Percentiles rank a stretch among this genome's conserved stretches.
These are phyloP conservation scores for Siniperca chuatsi DNA, from an alignment of 2,113 vertebrate species.

Conservation along the genomic window DNA sequence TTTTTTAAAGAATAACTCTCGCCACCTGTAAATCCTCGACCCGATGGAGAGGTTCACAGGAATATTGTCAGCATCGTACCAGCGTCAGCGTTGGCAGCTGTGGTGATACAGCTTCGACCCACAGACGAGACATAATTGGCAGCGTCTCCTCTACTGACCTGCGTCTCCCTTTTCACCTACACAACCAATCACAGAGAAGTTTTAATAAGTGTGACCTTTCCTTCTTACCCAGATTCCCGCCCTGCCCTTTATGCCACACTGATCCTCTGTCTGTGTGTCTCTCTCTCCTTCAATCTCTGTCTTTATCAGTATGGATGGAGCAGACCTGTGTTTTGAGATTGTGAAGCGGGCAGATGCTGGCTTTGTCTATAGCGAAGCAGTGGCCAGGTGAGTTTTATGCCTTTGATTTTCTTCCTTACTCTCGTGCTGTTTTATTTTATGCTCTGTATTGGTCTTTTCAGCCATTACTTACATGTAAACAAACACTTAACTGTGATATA, in stretches of 20 bases:
- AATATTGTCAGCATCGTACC: background rate
- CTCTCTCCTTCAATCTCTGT: background rate
- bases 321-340: constrained; percentile 95
- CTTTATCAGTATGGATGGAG: constrained; percentile 92
- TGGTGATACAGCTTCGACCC: background rate
- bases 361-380: constrained; percentile 97
- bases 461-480: background rate
- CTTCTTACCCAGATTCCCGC: background rate
- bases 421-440: background rate
- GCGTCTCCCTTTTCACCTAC: constrained; percentile 6
- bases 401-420: background rate
- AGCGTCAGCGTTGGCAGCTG: too few relatives aligned
- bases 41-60: background rate
- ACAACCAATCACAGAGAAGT: constrained; percentile 25
- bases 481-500: background rate
- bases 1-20: background rate
- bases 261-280: background rate
- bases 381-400: constrained; percentile 88
- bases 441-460: background rate
- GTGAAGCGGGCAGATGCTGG: constrained; percentile 95
- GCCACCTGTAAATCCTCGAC: background rate
- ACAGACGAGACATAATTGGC: background rate
- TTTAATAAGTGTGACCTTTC: constrained; percentile 56
- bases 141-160: constrained; percentile 14
- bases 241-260: constrained; percentile 43